phyloP scores from a whole-genome alignment of 2,888 invertebrate genomes.

The Thymelicus sylvestris region DNA sequence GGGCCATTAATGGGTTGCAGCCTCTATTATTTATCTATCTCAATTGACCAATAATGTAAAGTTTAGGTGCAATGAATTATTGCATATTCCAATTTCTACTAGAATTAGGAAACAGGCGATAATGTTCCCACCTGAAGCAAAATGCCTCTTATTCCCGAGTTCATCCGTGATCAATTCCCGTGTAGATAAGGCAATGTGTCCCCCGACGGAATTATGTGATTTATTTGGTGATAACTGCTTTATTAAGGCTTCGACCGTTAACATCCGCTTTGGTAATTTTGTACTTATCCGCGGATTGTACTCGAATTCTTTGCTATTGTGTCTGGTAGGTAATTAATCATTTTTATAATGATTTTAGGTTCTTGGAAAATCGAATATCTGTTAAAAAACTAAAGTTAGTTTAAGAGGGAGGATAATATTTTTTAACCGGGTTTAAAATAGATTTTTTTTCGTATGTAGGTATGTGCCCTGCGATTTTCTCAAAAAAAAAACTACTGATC shows the following conservation, averaged over 20 bases:
- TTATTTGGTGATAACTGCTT: slow-evolving; percentile 42
- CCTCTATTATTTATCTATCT: no score
- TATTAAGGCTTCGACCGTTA: slow-evolving; percentile 33
- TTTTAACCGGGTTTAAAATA: no score
- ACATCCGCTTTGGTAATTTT: not conserved
- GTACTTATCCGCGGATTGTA: not conserved
- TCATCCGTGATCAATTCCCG: slow-evolving; percentile 31
- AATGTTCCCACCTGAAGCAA: slow-evolving; percentile 18
- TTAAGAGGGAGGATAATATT: no score
- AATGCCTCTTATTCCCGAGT: slow-evolving; percentile 28
- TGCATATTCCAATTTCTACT: not conserved
- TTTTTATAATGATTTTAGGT: no score
- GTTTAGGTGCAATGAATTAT: not conserved
- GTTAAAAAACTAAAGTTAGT: no score
- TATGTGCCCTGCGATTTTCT: no score
- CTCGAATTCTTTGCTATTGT: not conserved
- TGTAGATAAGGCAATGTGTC: slow-evolving; percentile 44
- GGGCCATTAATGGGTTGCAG: no score
- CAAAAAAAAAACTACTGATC: no score
- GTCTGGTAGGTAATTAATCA: no score
- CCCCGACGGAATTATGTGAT: slow-evolving; percentile 43
- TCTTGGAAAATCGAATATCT: no score
- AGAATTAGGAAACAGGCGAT: slow-evolving; percentile 18
- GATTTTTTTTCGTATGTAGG: no score
- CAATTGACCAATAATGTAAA: not conserved